Evolutionary conservation across 92 coral and sea anemone genomes (phyloP).

Genomic region (Phymanthus crucifer): DNA sequence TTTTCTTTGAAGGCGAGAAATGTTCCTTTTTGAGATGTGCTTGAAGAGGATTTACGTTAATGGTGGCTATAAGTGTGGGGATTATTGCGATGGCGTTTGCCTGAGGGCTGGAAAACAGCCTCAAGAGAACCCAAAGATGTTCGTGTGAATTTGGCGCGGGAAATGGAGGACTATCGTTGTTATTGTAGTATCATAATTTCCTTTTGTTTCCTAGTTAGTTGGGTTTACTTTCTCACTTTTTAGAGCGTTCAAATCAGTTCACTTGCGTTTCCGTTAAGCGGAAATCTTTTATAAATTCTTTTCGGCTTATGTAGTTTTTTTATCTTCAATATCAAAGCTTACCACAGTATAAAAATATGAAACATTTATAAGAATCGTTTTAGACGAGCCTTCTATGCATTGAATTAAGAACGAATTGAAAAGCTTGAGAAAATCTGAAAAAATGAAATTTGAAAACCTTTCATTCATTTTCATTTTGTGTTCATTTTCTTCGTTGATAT

Average conservation of each 20-base stretch:
- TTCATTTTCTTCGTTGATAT: too few species aligned
- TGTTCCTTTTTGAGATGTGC: not conserved
- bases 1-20: slow-evolving; percentile 12
- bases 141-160: not conserved
- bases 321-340: slow-evolving; percentile 1
- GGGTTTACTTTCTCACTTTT: not conserved
- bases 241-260: slow-evolving; percentile 9
- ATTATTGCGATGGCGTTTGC: not conserved
- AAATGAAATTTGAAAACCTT: too few species aligned
- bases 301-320: not conserved
- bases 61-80: not conserved
- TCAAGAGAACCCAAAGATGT: not conserved
- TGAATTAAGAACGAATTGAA: not conserved
- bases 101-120: slow-evolving; percentile 1
- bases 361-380: not conserved
- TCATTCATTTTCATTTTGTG: not conserved
- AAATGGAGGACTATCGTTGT: not conserved
- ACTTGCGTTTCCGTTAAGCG: slow-evolving; percentile 27
- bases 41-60: not conserved
- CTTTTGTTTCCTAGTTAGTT: not conserved
- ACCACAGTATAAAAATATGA: slow-evolving; percentile 18
- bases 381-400: not conserved
- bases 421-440: too few species aligned
- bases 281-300: slow-evolving; percentile 16
- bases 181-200: not conserved